Base-by-base conservation (phyloP, 1,140 invertebrate species). In the Drosophila takahashii region DNA sequence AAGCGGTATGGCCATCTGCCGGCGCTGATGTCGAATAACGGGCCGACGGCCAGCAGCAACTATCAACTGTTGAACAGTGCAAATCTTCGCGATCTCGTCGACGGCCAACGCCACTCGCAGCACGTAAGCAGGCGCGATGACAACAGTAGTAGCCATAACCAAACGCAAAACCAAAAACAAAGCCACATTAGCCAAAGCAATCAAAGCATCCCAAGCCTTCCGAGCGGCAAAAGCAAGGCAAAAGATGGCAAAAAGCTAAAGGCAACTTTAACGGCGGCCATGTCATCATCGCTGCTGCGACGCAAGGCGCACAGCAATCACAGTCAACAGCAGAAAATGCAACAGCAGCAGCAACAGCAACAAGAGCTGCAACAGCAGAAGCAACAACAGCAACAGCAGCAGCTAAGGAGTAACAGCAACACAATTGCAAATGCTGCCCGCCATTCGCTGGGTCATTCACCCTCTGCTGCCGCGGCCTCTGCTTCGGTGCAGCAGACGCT, bases 41-140 rank as follows among this genome's bases (percentile, higher is more conserved):
- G 84, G 37, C 56, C 77, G 16, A 70, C 50, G 64, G 84, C 84
- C 72, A 59, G 67, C 41, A 69, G 73, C 15, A 89, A 89, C 73
- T 89, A 89, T 79, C 84, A 89, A 61, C 77, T 89, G 60, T 53
- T 89, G 47, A 89, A 89, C 34, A 89, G 69, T 69, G 64, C 84
- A 45, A 89, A 89, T 69, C 44, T 89, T 36, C 56, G 81, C 39
- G 84, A 89, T 80, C 51, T 89, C 47, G 47, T 74, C 4, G 90
- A 91, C 45, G 90, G 90, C 42, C 71, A 87, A 87, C 77, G 77
- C 15, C 70, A 90, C 50, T 87, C 90, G 45, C 74, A 87, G 64
- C 86, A 91, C 90, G 90, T 91, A 77, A 91, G 90, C 76, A 73
- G 90, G 50, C 83, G 90, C 66, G 90, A 91, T 67, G 84, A 87